Conservation (phyloP, 1,140 invertebrate genomes). For the Trichogramma pretiosum region DNA sequence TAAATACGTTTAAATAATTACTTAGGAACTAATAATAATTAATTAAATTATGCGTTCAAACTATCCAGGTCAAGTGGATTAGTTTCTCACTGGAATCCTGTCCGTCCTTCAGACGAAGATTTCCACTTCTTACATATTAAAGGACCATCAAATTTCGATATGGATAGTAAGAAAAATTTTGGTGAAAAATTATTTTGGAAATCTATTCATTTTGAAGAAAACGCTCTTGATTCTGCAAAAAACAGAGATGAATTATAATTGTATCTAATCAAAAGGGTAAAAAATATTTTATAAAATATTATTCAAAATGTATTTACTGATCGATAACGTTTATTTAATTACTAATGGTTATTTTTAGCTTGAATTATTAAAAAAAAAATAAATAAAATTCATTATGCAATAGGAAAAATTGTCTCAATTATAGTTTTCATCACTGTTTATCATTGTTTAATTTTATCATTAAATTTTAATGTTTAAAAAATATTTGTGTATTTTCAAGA, state of each 20-base stretch:
- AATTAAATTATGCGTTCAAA: background rate
- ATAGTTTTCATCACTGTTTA: background rate
- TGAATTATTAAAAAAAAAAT: background rate
- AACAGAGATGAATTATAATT: slow-evolving; percentile 23
- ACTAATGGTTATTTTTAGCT: background rate
- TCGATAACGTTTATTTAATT: too few relatives aligned
- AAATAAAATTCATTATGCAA: background rate
- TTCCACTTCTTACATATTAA: slow-evolving; percentile 43
- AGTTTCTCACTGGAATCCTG: slow-evolving; percentile 29
- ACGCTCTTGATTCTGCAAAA: slow-evolving; percentile 17
- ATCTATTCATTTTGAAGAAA: slow-evolving; percentile 44
- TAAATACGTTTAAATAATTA: slow-evolving; percentile 26
- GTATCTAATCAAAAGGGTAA: background rate
- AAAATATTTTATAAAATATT: background rate
- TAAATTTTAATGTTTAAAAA: background rate
- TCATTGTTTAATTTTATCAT: too few relatives aligned
- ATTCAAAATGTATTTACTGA: background rate
- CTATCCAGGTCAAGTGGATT: too few relatives aligned
- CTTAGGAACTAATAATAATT: slow-evolving; percentile 5
- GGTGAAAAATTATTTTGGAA: slow-evolving; percentile 46
- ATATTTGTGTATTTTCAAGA: background rate
- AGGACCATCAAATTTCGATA: slow-evolving; percentile 33
- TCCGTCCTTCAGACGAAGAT: slow-evolving; percentile 30
- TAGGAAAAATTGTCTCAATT: background rate
- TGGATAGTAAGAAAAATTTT: slow-evolving; percentile 38